These are phyloP conservation scores for Ecliptopera silaceata DNA, from an alignment of 2,888 invertebrate genomes.

Conservation along the genomic window DNA sequence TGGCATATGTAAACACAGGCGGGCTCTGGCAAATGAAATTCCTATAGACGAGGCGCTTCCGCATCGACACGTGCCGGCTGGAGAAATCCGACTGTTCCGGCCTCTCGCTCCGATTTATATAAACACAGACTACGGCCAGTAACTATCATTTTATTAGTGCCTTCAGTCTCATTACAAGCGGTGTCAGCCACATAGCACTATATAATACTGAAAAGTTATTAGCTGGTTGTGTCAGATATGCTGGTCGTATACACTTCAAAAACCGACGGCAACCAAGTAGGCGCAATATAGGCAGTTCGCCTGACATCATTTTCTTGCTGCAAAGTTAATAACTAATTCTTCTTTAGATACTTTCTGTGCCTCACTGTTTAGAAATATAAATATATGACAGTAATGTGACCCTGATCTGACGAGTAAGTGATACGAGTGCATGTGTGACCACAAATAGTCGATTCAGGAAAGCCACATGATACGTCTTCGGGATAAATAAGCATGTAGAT, in stretches of 20 bases:
- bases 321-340: slow-evolving; percentile 25
- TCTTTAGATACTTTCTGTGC: slow-evolving; percentile 6
- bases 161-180: neutral
- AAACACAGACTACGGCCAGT: slow-evolving; percentile 37
- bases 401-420: slow-evolving; percentile 28
- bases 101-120: slow-evolving; percentile 45
- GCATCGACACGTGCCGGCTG: slow-evolving; percentile 61
- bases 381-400: slow-evolving; percentile 26
- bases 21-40: slow-evolving; percentile 65
- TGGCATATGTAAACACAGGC: slow-evolving; percentile 69
- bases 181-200: neutral
- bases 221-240: neutral
- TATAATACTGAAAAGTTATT: too few relatives aligned
- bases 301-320: slow-evolving; percentile 37
- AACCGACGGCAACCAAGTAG: neutral
- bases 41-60: slow-evolving; percentile 64
- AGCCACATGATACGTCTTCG: slow-evolving; percentile 53
- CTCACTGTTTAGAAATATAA: slow-evolving; percentile 26
- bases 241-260: neutral
- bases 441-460: slow-evolving; percentile 45
- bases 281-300: neutral
- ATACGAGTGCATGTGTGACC: slow-evolving; percentile 38
- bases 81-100: slow-evolving; percentile 57
- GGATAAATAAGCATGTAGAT: neutral
- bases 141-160: slow-evolving; percentile 35